Conservation (phyloP, 2,113 vertebrate genomes). For the Myotis brandtii region DNA sequence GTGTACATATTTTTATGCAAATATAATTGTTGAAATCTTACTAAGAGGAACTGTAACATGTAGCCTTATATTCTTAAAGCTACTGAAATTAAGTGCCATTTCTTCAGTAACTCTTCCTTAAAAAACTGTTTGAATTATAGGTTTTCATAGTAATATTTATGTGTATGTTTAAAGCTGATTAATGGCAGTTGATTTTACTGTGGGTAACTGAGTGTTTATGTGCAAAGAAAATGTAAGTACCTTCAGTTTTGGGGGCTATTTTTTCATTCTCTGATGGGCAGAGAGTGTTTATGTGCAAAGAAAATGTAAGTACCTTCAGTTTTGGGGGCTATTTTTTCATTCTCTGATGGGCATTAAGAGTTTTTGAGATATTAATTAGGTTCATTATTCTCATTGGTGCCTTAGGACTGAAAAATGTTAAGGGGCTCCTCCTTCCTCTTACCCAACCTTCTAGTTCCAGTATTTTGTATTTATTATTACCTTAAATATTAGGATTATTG, state of each 20-base stretch:
- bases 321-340: neutral
- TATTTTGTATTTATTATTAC: slow-evolving; percentile 45
- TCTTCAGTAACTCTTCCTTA: slow-evolving; percentile 33
- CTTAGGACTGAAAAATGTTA: neutral
- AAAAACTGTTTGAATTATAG: neutral
- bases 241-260: neutral
- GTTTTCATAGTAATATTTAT: slow-evolving; percentile 34
- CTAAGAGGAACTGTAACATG: neutral
- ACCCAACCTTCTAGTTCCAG: neutral
- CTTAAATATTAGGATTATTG: slow-evolving; percentile 18
- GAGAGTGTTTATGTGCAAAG: slow-evolving; percentile 31
- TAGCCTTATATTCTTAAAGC: slow-evolving; percentile 40
- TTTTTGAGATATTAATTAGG: slow-evolving; percentile 18
- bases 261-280: neutral
- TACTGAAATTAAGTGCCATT: slow-evolving; percentile 44
- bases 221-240: slow-evolving; percentile 31
- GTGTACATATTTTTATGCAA: slow-evolving; percentile 21
- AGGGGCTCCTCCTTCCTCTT: neutral
- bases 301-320: slow-evolving; percentile 15
- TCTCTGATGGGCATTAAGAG: neutral
- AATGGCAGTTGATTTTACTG: slow-evolving; percentile 30
- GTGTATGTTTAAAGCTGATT: neutral
- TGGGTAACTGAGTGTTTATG: slow-evolving; percentile 24
- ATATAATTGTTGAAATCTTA: slow-evolving; percentile 33
- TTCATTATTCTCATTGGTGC: neutral